Base-by-base conservation (phyloP, 2,797 vertebrate genomes). In the Poecilia picta region DNA sequence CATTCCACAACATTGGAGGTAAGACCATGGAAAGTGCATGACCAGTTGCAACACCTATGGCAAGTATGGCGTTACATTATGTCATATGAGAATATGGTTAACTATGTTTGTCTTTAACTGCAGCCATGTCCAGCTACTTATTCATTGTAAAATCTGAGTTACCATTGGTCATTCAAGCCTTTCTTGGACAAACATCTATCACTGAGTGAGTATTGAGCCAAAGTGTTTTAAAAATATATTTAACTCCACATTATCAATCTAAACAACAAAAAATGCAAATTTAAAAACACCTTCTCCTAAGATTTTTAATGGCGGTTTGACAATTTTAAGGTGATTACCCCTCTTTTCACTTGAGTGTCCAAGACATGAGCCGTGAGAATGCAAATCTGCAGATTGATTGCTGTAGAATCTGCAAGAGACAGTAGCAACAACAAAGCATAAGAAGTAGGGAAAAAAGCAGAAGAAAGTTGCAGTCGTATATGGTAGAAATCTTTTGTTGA, bases 61-160 rank as follows among this genome's bases (percentile, higher is more conserved):
- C 20, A 25, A 33, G 11, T 18, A 10, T 1, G 2, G 23, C 55
- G 33, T 23, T 8, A 3, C 7, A 57, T 73, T 12, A 45, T 53
- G 73, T 64, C 4, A 11, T 8, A 39, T 46, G 39, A 49, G 7
- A 5, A 46, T 36, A 41, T 57, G 53, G 13, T 15, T 51, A 72
- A 47, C 15, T 62, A 15, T 41, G 2, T 81, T 49, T 74, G 73
- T 77, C 73, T 53, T 89, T 31, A 31, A 73, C 76, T 83, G 76
- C 92, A 97, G 96, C 96, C 76, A 97, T 97, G 97, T 97, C 97
- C 86, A 97, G 97, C 89, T 98, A 97, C 93, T 95, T 97, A 88
- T 98, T 97, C 92, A 98, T 97, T 68, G 96, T 97, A 78, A 97
- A 97, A 85, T 97, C 92, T 5, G 97, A 98, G 89, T 87, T 98